Evolutionary conservation across 2,113 vertebrate species (phyloP).

Genomic region (Platycercus adscitus): DNA sequence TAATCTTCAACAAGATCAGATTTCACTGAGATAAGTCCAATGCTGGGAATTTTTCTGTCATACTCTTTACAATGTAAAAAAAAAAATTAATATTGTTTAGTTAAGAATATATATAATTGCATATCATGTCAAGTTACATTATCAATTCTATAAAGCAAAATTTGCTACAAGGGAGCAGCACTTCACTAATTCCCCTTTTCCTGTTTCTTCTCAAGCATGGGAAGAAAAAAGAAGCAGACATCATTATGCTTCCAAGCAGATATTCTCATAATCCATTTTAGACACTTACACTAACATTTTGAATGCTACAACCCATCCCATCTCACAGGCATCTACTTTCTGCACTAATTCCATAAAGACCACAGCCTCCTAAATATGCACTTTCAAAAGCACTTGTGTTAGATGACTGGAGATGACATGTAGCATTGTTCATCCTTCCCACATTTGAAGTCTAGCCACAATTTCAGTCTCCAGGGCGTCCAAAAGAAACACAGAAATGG

Average conservation of each 20-base stretch:
- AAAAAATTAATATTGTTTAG: not conserved
- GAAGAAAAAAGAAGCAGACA: not conserved
- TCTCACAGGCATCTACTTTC: not conserved
- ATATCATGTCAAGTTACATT: not conserved
- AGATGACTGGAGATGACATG: not conserved
- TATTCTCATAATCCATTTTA: not conserved
- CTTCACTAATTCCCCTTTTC: not conserved
- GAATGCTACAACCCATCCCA: not conserved
- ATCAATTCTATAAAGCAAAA: not conserved
- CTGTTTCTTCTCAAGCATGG: not conserved
- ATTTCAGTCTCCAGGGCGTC: not conserved
- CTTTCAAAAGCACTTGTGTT: not conserved
- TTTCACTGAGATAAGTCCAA: slow-evolving; percentile 51
- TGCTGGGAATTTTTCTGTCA: not conserved
- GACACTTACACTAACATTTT: not conserved
- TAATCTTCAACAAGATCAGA: slow-evolving; percentile 46
- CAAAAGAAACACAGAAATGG: not conserved
- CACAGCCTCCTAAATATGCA: not conserved
- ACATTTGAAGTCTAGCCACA: not conserved
- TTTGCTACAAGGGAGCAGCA: not conserved
- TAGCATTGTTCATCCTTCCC: not conserved
- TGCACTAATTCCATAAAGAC: not conserved
- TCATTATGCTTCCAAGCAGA: not conserved
- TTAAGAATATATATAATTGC: not conserved
- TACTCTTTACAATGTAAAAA: not conserved